Percentiles rank a stretch among this genome's conserved stretches.
Evolutionary conservation across 2,113 vertebrate genomes (phyloP).

Genomic region (Bubo bubo): DNA sequence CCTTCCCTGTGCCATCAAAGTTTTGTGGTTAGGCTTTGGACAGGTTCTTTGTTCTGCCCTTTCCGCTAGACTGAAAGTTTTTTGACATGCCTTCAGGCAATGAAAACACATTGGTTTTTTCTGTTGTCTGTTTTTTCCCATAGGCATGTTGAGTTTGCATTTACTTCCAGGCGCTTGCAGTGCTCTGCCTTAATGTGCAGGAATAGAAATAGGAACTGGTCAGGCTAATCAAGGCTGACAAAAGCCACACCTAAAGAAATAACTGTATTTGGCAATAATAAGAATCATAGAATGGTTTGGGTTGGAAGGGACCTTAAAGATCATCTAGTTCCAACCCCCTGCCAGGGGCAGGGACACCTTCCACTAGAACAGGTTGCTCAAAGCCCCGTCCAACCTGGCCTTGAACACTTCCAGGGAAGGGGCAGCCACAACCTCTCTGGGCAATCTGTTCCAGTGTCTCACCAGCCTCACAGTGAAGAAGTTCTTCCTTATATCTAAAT

Average conservation of each 20-base stretch:
- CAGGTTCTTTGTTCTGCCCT: neutral
- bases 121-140: neutral
- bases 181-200: neutral
- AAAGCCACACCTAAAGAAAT: neutral
- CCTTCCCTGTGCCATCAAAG: neutral
- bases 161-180: neutral
- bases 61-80: neutral
- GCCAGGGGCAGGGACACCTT: neutral
- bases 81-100: neutral
- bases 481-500: neutral
- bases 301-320: neutral
- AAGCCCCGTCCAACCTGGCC: neutral
- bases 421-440: neutral
- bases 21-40: neutral
- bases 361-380: neutral
- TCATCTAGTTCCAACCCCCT: neutral
- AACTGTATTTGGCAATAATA: neutral
- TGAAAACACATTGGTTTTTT: rapidly evolving
- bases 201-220: neutral
- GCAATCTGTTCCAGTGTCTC: neutral
- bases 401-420: neutral
- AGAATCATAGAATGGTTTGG: neutral
- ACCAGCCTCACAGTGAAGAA: neutral
- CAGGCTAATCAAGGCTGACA: neutral
- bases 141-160: neutral